A percentile compares a stretch with the other conserved stretches of the same genome.
Conservation (phyloP, 2,797 vertebrate genomes). For the Brachyrhaphis roseni region DNA sequence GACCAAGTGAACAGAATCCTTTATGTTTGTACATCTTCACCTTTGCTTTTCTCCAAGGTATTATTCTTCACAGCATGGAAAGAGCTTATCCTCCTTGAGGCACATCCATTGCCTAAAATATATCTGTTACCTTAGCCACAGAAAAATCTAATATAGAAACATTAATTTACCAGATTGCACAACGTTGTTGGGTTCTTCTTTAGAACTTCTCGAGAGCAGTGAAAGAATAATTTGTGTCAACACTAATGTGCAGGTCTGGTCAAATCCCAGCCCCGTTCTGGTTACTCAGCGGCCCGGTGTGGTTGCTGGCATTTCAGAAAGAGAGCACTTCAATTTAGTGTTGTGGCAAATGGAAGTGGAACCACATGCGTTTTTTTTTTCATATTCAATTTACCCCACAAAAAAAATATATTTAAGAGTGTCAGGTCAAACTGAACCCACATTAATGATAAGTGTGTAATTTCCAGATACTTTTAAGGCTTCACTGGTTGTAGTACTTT, state of each 20-base stretch:
- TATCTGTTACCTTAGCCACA: slow-evolving; percentile 28
- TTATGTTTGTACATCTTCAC: slow-evolving; percentile 27
- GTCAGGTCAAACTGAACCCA: slow-evolving; percentile 17
- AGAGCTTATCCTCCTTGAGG: slow-evolving; percentile 15
- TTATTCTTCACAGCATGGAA: slow-evolving; percentile 4
- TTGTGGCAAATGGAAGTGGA: slow-evolving; percentile 37
- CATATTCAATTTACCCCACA: slow-evolving; percentile 4
- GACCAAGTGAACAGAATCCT: slow-evolving; percentile 18
- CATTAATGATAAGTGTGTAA: slow-evolving; percentile 24
- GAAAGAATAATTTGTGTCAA: slow-evolving; percentile 51
- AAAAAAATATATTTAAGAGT: slow-evolving; percentile 12
- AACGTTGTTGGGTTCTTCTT: slow-evolving; percentile 18
- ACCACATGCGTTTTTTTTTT: slow-evolving; percentile 7
- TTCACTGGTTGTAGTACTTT: slow-evolving; percentile 25
- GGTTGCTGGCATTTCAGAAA: slow-evolving; percentile 39
- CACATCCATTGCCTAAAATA: slow-evolving; percentile 22
- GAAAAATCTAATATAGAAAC: slow-evolving; percentile 7
- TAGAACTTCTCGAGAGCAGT: slow-evolving; percentile 20
- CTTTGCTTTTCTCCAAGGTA: slow-evolving; percentile 14
- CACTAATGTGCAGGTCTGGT: slow-evolving; percentile 58
- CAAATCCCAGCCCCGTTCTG: slow-evolving; percentile 37
- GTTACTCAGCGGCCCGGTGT: slow-evolving; percentile 41
- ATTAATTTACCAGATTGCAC: not conserved
- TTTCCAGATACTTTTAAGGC: slow-evolving; percentile 41
- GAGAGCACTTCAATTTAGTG: slow-evolving; percentile 47